Evolutionary conservation across 2,113 vertebrate species (phyloP).

Genomic region (Alouatta palliata): DNA sequence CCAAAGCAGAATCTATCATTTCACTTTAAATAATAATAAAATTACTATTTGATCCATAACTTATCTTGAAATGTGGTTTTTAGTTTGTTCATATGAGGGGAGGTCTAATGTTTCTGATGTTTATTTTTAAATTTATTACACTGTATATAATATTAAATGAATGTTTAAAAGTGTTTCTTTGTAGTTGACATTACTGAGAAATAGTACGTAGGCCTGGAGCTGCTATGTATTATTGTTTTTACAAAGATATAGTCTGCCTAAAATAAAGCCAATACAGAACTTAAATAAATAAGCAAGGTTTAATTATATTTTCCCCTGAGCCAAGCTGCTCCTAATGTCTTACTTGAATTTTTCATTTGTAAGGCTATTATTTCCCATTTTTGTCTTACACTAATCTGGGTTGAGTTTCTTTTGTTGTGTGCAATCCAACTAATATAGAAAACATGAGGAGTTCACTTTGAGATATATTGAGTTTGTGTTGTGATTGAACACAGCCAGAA

Average conservation of each 20-base stretch:
- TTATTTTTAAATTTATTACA: background rate
- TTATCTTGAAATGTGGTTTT: background rate
- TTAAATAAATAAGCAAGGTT: background rate
- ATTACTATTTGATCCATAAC: background rate
- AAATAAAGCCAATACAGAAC: background rate
- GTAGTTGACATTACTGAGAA: background rate
- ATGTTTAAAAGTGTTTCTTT: background rate
- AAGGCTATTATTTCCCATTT: background rate
- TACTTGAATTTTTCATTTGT: background rate
- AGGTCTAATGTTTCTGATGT: background rate
- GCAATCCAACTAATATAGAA: background rate
- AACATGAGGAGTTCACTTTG: constrained; percentile 54
- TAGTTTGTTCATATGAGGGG: background rate
- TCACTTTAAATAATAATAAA: background rate
- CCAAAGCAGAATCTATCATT: background rate
- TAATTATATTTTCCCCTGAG: background rate
- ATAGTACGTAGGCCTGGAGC: background rate
- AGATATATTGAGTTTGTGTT: background rate
- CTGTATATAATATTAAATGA: background rate
- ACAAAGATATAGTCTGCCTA: background rate
- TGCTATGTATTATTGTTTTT: background rate
- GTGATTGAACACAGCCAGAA: background rate
- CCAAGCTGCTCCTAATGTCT: background rate
- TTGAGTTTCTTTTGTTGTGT: background rate
- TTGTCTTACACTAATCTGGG: background rate